phyloP scores from a whole-genome alignment of 2,797 vertebrate species.

The Tympanoctomys barrerae region DNA sequence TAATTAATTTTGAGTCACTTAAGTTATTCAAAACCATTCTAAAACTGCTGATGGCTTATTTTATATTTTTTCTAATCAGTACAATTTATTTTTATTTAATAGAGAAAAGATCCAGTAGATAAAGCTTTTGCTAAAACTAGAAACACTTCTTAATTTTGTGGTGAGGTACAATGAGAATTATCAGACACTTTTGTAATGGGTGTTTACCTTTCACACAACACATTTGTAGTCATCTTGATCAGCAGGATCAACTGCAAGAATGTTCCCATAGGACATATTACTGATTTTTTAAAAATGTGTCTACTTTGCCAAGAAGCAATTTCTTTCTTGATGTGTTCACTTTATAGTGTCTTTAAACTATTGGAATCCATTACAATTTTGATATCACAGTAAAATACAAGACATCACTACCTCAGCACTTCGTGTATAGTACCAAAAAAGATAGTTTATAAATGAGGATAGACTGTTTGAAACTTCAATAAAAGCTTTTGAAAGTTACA shows the following conservation, averaged over 20 bases:
- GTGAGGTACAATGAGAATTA: background rate
- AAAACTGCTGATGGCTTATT: background rate
- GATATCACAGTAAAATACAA: constrained; percentile 76
- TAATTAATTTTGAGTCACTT: background rate
- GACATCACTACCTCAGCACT: constrained; percentile 61
- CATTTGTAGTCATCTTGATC: background rate
- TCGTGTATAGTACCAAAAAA: constrained; percentile 64
- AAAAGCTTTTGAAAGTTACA: constrained; percentile 59
- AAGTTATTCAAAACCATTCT: background rate
- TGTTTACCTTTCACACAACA: background rate
- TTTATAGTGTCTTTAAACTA: constrained; percentile 78
- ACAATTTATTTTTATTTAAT: background rate
- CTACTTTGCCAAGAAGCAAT: constrained; percentile 72
- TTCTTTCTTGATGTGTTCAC: constrained; percentile 71
- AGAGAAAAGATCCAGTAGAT: background rate
- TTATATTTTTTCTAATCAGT: background rate
- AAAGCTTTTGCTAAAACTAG: background rate
- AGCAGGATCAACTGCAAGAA: background rate
- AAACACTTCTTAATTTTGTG: background rate
- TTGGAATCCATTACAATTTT: constrained; percentile 79
- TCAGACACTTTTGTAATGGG: background rate
- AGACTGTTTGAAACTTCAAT: constrained; percentile 73
- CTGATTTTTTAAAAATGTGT: constrained; percentile 41
- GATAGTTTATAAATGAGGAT: constrained; percentile 71
- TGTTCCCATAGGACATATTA: constrained; percentile 39